phyloP scores from a whole-genome alignment of 2,113 vertebrate species.

The Setophaga coronata region DNA sequence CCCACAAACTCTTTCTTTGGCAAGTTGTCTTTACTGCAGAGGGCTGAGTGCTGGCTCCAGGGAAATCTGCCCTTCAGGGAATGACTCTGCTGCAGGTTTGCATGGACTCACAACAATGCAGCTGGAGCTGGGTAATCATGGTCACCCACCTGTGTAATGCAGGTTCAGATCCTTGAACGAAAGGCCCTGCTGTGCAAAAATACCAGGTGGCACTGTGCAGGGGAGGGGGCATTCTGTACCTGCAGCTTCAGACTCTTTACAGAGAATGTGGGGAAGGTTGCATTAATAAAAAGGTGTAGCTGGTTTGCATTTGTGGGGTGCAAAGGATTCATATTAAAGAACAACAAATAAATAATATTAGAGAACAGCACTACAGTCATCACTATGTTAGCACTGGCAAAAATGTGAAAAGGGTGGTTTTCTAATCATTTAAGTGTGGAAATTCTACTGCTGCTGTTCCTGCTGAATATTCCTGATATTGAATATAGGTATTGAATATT shows the following conservation, averaged over 20 bases:
- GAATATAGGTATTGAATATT: background rate
- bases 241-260: background rate
- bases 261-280: background rate
- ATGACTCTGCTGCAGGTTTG: background rate
- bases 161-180: constrained; percentile 11
- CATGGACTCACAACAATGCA: background rate
- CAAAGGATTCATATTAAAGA: background rate
- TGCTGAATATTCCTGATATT: background rate
- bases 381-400: background rate
- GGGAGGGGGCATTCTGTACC: background rate
- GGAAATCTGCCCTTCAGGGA: background rate
- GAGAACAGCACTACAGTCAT: background rate
- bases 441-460: background rate
- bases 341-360: background rate
- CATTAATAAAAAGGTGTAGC: background rate
- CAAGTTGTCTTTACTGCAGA: background rate
- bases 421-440: background rate
- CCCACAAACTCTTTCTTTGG: background rate
- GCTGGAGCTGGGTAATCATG: constrained; percentile 10
- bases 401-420: background rate
- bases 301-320: background rate
- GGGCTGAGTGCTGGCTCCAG: background rate
- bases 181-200: constrained; percentile 34
- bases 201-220: background rate
- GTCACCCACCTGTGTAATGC: constrained; percentile 49